Base-by-base conservation (phyloP, 2,888 invertebrate species). In the Willowsia nigromaculata region DNA sequence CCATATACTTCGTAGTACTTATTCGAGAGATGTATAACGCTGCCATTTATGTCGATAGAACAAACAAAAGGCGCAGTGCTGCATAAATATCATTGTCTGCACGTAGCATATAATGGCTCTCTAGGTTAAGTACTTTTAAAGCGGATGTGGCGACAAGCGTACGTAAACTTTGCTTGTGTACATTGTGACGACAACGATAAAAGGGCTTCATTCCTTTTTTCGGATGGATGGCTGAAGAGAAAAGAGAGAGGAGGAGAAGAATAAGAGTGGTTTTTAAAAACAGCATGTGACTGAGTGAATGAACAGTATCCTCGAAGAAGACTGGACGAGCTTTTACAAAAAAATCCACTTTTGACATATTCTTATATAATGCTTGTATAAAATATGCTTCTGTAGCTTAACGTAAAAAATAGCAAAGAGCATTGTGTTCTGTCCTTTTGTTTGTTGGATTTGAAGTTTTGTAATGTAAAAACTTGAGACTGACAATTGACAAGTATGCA, bases 61-160 rank as follows among this genome's bases (percentile, higher is more conserved):
- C 59, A 59, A 59, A 59, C 59, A 59, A 59, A 59, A 33, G 65
- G 65, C 33, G 30, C 33, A 65, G 1, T 30, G 15, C 30, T 65
- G 33, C 65, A 65, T 65, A 65, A 33, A 65, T 59, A 27, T 15
- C 59, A 25, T 27, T 65, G 65, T 65, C 33, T 65, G 33, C 33
- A 33, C 4, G 40, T 3, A 25, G 22, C 50, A 27, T 53, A 53
- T 78, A 47, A 30, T 18, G 78, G 50, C 22, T 78, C 33, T 78
- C 22, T 78, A 53, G 76, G 82, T 88, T 62, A 88, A 82, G 50
- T 40, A 43, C 88, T 71, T 68, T 82, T 81, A 37, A 88, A 88
- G 82, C 82, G 82, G 88, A 88, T 87, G 81, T 87, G 68, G 59
- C 47, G 50, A 76, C 88, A 88, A 74, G 62, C 37, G n/a, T 25